Base-by-base conservation (phyloP, 1,140 invertebrate species). In the Chlorops oryzae region DNA sequence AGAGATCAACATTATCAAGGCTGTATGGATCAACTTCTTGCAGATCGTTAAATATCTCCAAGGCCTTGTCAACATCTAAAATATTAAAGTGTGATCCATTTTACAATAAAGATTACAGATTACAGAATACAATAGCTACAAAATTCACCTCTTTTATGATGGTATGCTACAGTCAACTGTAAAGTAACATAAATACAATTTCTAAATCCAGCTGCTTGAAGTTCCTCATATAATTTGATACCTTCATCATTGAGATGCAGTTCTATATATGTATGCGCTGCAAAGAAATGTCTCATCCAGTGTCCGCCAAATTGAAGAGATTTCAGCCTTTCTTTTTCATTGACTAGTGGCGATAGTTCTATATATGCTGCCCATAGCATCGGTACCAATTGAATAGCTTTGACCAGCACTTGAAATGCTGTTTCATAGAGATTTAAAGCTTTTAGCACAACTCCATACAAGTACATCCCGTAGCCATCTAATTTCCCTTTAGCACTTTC, bases 271-370 rank as follows among this genome's bases (percentile, higher is more conserved):
- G 89, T 86, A 67, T 95, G 88, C 4, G 86, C 93, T 51, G 88
- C 74, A 70, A 98, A 98, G 60, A 98, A 91, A 50, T 91, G 81
- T 70, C 90, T 90, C 76, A 98, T 92, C 94, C 95, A 98, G 74
- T 95, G 91, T 62, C 86, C 81, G 1, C 92, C 92, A 22, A 96
- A 66, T 32, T 78, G 73, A 6, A 92, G 59, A 10, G 79, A 79
- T 48, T 83, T 75, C 27, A 93, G 59, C 27, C 78, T 78, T 53
- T 80, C 87, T 67, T 83, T 85, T 60, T 94, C 89, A 54, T 83
- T 84, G 21, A 96, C 85, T 1, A 97, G 73, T 2, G 83, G 80
- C 5, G 90, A 84, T n/a, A 98, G 70, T 73, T 98, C 94, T 24
- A 92, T 75, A 91, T 95, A 98, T 0, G 92, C 85, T 43, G 88